Percentiles rank a stretch among this genome's conserved stretches.
Evolutionary conservation across 2,888 invertebrate species (phyloP).

Genomic region (Thalpophila matura): DNA sequence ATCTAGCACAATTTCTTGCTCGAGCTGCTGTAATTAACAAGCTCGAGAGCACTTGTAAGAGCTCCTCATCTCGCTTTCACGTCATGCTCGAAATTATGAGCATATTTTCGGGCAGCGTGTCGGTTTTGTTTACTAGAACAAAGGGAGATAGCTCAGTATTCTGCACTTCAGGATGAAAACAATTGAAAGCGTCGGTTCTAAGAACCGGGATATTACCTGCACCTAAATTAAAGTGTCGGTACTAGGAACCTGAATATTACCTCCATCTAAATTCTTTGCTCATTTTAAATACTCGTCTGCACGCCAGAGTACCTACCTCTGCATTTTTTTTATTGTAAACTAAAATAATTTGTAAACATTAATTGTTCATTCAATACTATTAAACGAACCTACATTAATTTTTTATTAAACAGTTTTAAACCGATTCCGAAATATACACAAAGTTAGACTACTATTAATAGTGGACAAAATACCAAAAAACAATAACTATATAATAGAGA

Average conservation of each 20-base stretch:
- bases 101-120: background rate
- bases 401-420: too few relatives aligned
- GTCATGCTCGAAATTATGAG: conserved; percentile 27
- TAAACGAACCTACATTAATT: too few relatives aligned
- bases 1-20: background rate
- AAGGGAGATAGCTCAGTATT: background rate
- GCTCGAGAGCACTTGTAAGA: background rate
- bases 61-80: background rate
- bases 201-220: too few relatives aligned
- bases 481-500: too few relatives aligned
- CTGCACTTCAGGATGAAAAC: conserved; percentile 1
- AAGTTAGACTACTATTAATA: too few relatives aligned
- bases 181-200: background rate
- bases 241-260: too few relatives aligned
- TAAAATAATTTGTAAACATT: too few relatives aligned
- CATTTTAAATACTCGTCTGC: background rate
- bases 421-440: too few relatives aligned
- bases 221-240: background rate
- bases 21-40: conserved; percentile 15
- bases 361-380: too few relatives aligned
- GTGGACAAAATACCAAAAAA: too few relatives aligned
- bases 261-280: background rate
- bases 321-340: too few relatives aligned
- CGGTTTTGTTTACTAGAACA: background rate
- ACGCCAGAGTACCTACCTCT: too few relatives aligned